phyloP scores from a whole-genome alignment of 2,888 invertebrate species.

The Plutella xylostella region DNA sequence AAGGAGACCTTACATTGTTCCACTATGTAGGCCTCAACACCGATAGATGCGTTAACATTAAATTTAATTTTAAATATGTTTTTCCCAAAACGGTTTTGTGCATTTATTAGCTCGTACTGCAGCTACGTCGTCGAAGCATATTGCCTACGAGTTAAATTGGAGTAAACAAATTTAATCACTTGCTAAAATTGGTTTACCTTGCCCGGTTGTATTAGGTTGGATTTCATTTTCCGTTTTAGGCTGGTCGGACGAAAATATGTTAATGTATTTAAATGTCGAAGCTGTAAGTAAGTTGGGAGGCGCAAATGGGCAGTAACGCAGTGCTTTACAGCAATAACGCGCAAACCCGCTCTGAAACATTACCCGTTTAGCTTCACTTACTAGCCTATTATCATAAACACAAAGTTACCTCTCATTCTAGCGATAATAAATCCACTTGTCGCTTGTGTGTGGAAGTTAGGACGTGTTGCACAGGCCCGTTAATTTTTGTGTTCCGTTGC shows the following conservation, averaged over 20 bases:
- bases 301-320: slow-evolving; percentile 9
- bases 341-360: slow-evolving; percentile 24
- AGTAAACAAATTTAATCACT: slow-evolving; percentile 2
- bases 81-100: too few relatives aligned
- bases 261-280: too few relatives aligned
- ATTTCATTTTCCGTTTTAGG: too few relatives aligned
- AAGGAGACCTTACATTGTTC: too few relatives aligned
- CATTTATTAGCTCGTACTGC: too few relatives aligned
- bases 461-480: slow-evolving; percentile 27
- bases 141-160: background rate
- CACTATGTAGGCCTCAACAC: too few relatives aligned
- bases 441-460: slow-evolving; percentile 26
- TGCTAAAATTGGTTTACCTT: background rate
- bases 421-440: slow-evolving; percentile 40
- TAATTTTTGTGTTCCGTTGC: too few relatives aligned
- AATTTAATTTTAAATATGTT: too few relatives aligned
- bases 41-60: too few relatives aligned
- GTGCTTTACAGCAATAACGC: slow-evolving; percentile 17
- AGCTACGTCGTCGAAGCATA: background rate
- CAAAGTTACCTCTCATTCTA: slow-evolving; percentile 29
- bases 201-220: too few relatives aligned
- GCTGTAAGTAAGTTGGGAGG: background rate
- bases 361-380: slow-evolving; percentile 33
- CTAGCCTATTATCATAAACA: slow-evolving; percentile 38
- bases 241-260: background rate